Conservation (phyloP, 2,888 invertebrate species). For the Hyppa rectilinea region DNA sequence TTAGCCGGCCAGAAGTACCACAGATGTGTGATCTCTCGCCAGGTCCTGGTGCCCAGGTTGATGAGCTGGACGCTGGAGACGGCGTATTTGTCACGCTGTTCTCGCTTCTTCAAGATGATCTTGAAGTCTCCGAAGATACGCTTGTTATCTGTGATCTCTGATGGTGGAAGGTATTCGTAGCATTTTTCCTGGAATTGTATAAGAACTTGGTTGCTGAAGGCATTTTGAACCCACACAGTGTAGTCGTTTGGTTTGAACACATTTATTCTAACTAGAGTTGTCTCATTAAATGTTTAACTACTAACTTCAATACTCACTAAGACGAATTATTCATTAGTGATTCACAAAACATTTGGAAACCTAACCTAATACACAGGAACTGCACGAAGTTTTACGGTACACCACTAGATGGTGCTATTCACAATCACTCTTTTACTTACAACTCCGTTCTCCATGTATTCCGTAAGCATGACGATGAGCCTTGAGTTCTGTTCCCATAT, state of each 20-base stretch:
- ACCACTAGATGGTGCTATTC: conserved; percentile 7
- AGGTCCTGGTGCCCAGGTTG: conserved; percentile 95
- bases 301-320: not conserved
- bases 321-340: too few relatives aligned
- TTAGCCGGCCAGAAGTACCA: conserved; percentile 99
- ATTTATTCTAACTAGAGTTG: not conserved
- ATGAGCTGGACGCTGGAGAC: conserved; percentile 96
- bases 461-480: conserved; percentile 97
- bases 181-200: conserved; percentile 94
- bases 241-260: not conserved
- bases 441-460: conserved; percentile 96
- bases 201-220: not conserved
- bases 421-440: conserved; percentile 83
- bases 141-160: conserved; percentile 97
- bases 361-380: not conserved
- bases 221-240: not conserved
- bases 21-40: conserved; percentile 96
- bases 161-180: conserved; percentile 97
- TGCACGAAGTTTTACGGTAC: not conserved
- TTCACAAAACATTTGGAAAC: not conserved
- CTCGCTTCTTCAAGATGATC: conserved; percentile 96
- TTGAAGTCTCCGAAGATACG: conserved; percentile 97
- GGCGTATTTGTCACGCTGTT: conserved; percentile 97
- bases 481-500: conserved; percentile 98
- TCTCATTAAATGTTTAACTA: not conserved